phyloP scores from a whole-genome alignment of 2,113 vertebrate genomes.

The Centropus bengalensis region DNA sequence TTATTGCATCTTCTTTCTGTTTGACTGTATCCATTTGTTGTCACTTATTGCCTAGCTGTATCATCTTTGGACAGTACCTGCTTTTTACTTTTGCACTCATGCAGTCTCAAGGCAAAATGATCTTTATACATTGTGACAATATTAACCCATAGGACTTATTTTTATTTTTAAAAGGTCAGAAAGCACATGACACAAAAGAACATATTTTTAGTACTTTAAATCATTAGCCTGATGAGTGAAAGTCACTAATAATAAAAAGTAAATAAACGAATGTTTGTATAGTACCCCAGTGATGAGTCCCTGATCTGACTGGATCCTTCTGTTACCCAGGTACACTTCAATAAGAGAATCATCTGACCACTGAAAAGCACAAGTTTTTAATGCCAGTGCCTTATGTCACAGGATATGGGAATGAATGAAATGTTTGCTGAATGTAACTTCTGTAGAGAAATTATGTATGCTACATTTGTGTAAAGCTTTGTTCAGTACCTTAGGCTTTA shows the following conservation, averaged over 20 bases:
- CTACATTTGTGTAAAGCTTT: not conserved
- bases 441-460: not conserved
- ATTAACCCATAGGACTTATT: not conserved
- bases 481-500: not conserved
- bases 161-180: conserved; percentile 38
- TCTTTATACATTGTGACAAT: not conserved
- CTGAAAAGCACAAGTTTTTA: not conserved
- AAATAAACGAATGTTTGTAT: not conserved
- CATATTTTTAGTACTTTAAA: not conserved
- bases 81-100: not conserved
- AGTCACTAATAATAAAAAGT: not conserved
- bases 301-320: not conserved
- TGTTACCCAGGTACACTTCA: not conserved
- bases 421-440: conserved; percentile 7
- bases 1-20: not conserved
- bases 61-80: not conserved
- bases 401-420: not conserved
- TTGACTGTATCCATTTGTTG: not conserved
- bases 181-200: not conserved
- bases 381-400: not conserved
- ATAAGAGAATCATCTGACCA: not conserved
- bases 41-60: not conserved
- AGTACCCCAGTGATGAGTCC: not conserved
- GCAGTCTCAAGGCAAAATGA: not conserved
- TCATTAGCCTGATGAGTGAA: not conserved